phyloP scores from a whole-genome alignment of 2,113 vertebrate species.

The Periophthalmus modestus region DNA sequence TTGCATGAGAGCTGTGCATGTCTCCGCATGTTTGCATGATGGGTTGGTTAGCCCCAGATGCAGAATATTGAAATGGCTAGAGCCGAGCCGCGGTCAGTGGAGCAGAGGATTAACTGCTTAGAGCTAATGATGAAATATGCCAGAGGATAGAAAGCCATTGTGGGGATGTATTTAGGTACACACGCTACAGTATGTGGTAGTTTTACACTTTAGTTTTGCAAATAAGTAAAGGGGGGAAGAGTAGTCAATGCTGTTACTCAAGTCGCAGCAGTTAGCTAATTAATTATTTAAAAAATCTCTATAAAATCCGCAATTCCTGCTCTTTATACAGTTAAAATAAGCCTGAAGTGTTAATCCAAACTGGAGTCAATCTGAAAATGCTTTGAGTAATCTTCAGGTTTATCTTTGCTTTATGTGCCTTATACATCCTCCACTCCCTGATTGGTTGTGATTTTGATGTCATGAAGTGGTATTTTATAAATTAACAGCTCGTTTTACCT shows the following conservation, averaged over 20 bases:
- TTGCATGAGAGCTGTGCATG: constrained; percentile 15
- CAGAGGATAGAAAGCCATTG: constrained; percentile 49
- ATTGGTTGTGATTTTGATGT: too few species aligned
- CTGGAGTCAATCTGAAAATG: too few species aligned
- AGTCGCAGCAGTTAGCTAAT: neutral
- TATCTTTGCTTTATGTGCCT: too few species aligned
- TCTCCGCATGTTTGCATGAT: constrained; percentile 35
- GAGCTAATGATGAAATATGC: constrained; percentile 83
- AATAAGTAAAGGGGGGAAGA: neutral
- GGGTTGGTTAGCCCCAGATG: constrained; percentile 67
- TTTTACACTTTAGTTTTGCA: neutral
- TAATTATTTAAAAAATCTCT: neutral
- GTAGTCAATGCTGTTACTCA: neutral
- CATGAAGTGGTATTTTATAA: too few species aligned
- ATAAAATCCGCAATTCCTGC: too few species aligned
- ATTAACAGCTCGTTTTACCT: too few species aligned
- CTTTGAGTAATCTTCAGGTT: too few species aligned
- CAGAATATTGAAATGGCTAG: constrained; percentile 79
- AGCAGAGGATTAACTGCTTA: constrained; percentile 83
- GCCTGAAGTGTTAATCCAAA: too few species aligned
- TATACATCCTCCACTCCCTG: too few species aligned
- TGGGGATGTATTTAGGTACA: constrained; percentile 25
- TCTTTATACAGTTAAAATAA: too few species aligned
- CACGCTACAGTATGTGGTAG: neutral
- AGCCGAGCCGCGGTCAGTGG: constrained; percentile 72